Base-by-base conservation (phyloP, 2,888 invertebrate species). In the Ornithoptera priamus region DNA sequence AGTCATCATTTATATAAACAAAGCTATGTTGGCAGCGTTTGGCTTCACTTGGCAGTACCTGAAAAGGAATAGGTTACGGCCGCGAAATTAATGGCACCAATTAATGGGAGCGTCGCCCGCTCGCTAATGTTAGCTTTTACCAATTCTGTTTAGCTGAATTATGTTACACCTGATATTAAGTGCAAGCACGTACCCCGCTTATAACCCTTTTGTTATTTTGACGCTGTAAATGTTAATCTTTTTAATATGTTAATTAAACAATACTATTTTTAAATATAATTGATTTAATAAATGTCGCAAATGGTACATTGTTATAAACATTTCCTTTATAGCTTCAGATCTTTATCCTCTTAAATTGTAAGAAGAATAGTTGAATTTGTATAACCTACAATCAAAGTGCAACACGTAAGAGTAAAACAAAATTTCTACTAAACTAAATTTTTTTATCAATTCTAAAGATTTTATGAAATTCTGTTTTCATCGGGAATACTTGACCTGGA, bases 31-130 rank as follows among this genome's bases (percentile, higher is more conserved):
- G 66, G 50, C 62, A 62, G 58, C 30, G 57, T 69, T 70, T 50
- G 30, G 63, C 20, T 39, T 24, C 53, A 62, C 53, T 53, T 18
- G 17, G 24, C 66, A n/a, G 10, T 56, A 36, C 22, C n/a, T 64
- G 64, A 46, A 71, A 67, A 67, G 78, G 80, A 79, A 79, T 82
- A 79, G 78, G 81, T 80, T 81, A 77, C 82, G 81, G 83, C 81
- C 80, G 81, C 80, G 82, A 88, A 87, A 90, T 88, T 85, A 87
- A 90, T 88, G 85, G 79, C 74, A 73, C 78, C 85, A 86, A 88
- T 89, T 88, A 89, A 81, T 80, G 76, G 75, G 73, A 76, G 75
- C 78, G 78, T 78, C 80, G 78, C 57, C 78, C 63, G 59, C 36
- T 30, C 57, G 65, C 81, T 78, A 83, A 83, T 83, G 82, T 79